Percentiles rank a stretch among this genome's conserved stretches.
phyloP scores from a whole-genome alignment of 1,140 invertebrate genomes.

The Ceratitis capitata region DNA sequence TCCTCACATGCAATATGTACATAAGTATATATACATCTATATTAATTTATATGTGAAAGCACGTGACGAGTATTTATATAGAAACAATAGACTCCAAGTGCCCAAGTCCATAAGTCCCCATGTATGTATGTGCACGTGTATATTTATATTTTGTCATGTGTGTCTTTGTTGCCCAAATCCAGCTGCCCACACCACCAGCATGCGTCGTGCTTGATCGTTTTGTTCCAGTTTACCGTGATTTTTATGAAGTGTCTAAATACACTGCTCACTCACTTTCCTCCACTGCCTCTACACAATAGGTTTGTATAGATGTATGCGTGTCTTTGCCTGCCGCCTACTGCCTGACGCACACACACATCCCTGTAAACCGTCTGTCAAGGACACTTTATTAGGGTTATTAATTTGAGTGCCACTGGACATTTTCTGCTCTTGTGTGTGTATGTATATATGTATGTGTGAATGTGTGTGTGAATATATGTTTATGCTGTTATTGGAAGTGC shows the following conservation, averaged over 20 bases:
- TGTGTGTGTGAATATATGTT: no score
- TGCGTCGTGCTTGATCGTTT: background rate
- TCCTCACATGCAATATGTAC: background rate
- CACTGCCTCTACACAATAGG: no score
- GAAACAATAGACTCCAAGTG: background rate
- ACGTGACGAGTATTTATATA: background rate
- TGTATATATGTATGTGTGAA: no score
- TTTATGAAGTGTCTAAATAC: slow-evolving; percentile 33
- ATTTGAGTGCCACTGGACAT: slow-evolving; percentile 29
- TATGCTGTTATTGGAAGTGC: background rate
- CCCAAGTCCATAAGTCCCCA: background rate
- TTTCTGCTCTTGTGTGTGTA: no score
- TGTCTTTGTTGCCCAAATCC: background rate
- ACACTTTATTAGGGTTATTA: slow-evolving; percentile 38
- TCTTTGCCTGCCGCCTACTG: no score
- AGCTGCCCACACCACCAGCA: background rate
- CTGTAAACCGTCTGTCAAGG: slow-evolving; percentile 24
- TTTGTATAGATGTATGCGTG: no score
- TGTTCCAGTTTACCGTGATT: background rate
- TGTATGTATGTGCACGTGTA: background rate
- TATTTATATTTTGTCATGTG: background rate
- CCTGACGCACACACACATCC: background rate
- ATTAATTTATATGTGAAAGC: background rate
- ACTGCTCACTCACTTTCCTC: background rate
- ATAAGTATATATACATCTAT: background rate